Evolutionary conservation across 2,797 vertebrate genomes (phyloP).

Genomic region (Molossus molossus): DNA sequence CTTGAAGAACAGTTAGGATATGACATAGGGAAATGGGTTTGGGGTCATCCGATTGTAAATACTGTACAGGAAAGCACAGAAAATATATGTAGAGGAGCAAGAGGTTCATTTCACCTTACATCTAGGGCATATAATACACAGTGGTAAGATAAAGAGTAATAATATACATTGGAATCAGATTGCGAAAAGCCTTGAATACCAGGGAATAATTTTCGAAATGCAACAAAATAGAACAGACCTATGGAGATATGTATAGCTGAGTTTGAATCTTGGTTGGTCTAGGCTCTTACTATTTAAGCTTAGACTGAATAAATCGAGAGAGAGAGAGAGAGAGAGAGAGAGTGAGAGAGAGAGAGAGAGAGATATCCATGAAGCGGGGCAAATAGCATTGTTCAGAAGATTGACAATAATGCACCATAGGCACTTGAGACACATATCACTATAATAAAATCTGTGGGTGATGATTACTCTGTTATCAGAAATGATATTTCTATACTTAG

Average conservation of each 20-base stretch:
- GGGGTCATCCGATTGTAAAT: background rate
- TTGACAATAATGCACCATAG: background rate
- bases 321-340: background rate
- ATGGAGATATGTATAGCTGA: background rate
- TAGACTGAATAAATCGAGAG: background rate
- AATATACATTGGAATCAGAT: background rate
- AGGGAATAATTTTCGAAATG: background rate
- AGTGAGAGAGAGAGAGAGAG: background rate
- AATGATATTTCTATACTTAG: background rate
- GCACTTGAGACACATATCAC: background rate
- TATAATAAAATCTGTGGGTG: background rate
- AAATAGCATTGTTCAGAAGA: background rate
- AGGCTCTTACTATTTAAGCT: background rate
- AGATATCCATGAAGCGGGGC: background rate
- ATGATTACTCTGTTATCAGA: background rate
- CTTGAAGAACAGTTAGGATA: background rate
- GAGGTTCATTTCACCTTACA: background rate
- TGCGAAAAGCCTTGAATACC: background rate
- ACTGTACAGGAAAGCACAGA: background rate
- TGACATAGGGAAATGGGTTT: background rate
- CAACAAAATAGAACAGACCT: background rate
- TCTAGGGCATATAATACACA: background rate
- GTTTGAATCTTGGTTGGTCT: conserved; percentile 9
- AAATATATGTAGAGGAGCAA: background rate
- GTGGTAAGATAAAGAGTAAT: background rate